phyloP scores from a whole-genome alignment of 2,113 vertebrate genomes.

The Rana temporaria region DNA sequence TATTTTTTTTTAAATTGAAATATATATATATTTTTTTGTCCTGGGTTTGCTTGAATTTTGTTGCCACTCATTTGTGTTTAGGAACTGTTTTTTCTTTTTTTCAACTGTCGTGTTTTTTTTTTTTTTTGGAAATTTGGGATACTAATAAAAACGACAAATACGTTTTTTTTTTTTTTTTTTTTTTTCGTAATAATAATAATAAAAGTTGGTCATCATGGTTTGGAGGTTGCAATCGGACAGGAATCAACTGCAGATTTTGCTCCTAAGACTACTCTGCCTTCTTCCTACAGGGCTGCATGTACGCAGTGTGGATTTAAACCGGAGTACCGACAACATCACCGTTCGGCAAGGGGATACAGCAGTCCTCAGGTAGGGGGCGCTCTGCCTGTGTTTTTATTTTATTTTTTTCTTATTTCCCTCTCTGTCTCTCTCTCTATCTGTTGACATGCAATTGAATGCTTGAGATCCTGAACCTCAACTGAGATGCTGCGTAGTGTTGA shows the following conservation, averaged over 20 bases:
- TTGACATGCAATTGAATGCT: not conserved
- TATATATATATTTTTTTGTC: not conserved
- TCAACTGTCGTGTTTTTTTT: constrained; percentile 7
- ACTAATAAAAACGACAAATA: too few relatives aligned
- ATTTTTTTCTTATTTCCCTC: constrained; percentile 52
- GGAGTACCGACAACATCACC: constrained; percentile 98
- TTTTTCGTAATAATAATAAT: not conserved
- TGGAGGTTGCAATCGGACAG: constrained; percentile 87
- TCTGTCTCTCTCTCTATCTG: constrained; percentile 58
- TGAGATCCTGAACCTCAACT: constrained; percentile 29
- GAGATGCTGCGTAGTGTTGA: constrained; percentile 21
- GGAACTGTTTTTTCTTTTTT: not conserved
- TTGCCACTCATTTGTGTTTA: too few relatives aligned
- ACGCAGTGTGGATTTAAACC: constrained; percentile 97
- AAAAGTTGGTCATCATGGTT: constrained; percentile 74
- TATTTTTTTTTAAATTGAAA: too few relatives aligned
- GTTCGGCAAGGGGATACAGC: constrained; percentile 98
- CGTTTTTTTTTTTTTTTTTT: constrained; percentile 1
- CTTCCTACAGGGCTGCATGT: constrained; percentile 98
- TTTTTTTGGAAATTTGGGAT: not conserved
- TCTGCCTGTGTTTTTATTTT: constrained; percentile 57
- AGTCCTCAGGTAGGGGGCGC: constrained; percentile 91
- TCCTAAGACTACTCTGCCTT: constrained; percentile 98
- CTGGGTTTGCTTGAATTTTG: not conserved
- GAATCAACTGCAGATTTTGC: constrained; percentile 91